phyloP scores from a whole-genome alignment of 2,113 vertebrate species.

The Nanger granti region DNA sequence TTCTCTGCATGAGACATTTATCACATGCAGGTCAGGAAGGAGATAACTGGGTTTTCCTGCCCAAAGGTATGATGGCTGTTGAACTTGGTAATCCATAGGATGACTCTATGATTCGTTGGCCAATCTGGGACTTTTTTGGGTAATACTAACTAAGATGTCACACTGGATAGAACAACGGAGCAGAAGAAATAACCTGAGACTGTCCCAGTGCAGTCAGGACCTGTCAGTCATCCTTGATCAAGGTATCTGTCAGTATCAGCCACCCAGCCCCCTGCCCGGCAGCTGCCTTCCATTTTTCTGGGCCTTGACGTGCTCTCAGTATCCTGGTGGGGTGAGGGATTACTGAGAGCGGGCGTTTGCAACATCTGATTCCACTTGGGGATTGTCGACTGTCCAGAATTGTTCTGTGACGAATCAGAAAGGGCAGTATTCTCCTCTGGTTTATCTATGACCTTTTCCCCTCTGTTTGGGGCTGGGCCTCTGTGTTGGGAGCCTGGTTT shows the following conservation, averaged over 20 bases:
- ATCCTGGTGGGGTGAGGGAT: not conserved
- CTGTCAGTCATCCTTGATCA: not conserved
- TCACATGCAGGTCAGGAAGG: not conserved
- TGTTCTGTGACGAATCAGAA: not conserved
- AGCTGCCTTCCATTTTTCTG: not conserved
- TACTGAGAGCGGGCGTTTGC: slow-evolving; percentile 6
- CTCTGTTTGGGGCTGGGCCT: not conserved
- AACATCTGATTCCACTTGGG: slow-evolving; percentile 44
- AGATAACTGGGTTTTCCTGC: not conserved
- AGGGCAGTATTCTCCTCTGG: not conserved
- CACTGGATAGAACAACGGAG: not conserved
- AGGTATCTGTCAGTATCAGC: not conserved
- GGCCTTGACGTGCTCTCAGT: not conserved
- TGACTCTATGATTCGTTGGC: not conserved
- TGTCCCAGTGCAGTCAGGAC: not conserved
- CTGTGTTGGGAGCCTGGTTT: not conserved
- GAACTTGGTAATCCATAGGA: not conserved
- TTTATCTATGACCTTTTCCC: not conserved
- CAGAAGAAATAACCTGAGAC: not conserved
- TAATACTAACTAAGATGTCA: not conserved
- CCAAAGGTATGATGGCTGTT: not conserved
- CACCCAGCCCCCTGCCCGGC: not conserved
- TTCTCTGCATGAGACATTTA: not conserved
- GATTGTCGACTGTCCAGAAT: slow-evolving; percentile 15
- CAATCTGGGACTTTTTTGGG: not conserved